phyloP scores from a whole-genome alignment of 2,888 invertebrate species.

The Tenodera sinensis region DNA sequence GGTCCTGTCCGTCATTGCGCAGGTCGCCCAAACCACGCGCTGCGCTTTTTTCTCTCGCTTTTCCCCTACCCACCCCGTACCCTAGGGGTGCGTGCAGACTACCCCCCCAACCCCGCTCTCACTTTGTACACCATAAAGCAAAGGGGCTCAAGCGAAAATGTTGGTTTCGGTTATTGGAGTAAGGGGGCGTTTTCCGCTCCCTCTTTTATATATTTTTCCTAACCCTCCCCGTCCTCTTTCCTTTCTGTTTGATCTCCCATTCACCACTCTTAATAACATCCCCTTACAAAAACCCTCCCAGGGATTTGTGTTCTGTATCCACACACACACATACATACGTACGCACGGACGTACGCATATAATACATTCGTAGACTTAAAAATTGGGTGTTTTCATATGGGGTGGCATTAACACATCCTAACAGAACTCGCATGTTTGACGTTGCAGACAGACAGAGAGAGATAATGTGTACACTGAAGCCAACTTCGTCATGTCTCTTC shows the following conservation, averaged over 20 bases:
- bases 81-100: background rate
- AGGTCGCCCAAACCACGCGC: background rate
- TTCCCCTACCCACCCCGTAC: background rate
- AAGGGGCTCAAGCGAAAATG: constrained; percentile 5
- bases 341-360: background rate
- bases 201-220: background rate
- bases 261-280: constrained; percentile 11
- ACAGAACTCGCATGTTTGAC: background rate
- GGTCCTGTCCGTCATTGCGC: background rate
- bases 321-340: background rate
- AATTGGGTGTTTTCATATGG: background rate
- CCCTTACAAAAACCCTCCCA: background rate
- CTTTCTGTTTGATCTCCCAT: constrained; percentile 10
- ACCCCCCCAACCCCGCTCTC: background rate
- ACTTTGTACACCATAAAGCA: background rate
- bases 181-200: background rate
- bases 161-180: background rate
- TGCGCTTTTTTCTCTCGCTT: background rate
- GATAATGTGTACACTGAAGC: background rate
- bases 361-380: background rate
- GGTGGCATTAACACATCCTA: background rate
- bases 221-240: background rate
- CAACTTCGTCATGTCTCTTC: background rate
- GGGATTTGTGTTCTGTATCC: background rate
- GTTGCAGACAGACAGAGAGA: too few relatives aligned